phyloP scores from a whole-genome alignment of 1,140 invertebrate genomes.

The Lasioglossum baleicum region DNA sequence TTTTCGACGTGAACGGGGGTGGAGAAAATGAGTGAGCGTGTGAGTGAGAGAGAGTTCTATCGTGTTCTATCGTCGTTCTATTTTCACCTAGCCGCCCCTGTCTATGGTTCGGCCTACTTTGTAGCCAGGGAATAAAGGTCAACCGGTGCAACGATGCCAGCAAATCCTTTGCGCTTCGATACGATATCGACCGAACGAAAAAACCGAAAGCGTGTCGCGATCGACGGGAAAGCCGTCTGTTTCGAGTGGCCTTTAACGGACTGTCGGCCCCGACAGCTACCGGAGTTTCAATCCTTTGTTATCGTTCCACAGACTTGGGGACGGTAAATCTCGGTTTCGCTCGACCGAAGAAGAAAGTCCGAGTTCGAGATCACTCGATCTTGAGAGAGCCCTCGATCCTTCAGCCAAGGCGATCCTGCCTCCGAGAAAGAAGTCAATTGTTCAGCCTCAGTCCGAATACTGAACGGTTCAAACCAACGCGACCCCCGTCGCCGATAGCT shows the following conservation, averaged over 20 bases:
- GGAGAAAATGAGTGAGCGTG: no score
- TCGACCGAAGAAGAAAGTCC: not conserved
- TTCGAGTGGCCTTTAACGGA: conserved; percentile 10
- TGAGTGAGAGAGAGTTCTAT: not conserved
- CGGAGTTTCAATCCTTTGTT: not conserved
- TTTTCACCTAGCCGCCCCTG: conserved; percentile 46
- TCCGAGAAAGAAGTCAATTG: not conserved
- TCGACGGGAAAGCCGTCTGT: not conserved
- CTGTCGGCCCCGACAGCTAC: not conserved
- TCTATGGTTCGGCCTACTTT: conserved; percentile 39
- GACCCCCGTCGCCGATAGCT: not conserved
- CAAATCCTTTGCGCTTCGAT: conserved; percentile 50
- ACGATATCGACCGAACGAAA: conserved; percentile 53
- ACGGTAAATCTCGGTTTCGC: not conserved
- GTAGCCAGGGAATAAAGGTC: conserved; percentile 51
- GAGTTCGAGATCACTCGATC: conserved; percentile 6
- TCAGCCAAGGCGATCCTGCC: not conserved
- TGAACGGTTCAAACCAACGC: not conserved
- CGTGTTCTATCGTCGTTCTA: conserved; percentile 28
- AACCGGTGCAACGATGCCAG: conserved; percentile 59
- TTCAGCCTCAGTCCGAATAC: not conserved
- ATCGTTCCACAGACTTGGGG: not conserved
- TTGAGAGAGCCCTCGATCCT: not conserved
- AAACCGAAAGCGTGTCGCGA: conserved; percentile 12
- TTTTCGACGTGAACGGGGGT: not conserved